Evolutionary conservation across 2,888 invertebrate species (phyloP), one percentile per base, ranked within the genome.

Genomic region (Lasioglossum malachurum): DNA sequence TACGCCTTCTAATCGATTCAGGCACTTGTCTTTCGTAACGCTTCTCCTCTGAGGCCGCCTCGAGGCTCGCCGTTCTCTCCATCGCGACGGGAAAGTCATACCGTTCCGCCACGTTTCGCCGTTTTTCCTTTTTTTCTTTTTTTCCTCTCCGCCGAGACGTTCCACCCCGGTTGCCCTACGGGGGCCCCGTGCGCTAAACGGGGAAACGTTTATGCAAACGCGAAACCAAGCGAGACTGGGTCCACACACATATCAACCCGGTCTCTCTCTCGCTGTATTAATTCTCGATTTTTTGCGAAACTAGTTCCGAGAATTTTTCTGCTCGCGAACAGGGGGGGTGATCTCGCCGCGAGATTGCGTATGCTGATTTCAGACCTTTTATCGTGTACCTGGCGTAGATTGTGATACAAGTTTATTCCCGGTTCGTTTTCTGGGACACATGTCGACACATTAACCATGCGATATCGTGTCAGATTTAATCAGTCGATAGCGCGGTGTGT

Each of bases 1-100:
- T 94, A 94, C 94, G 94, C 94, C 94, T 94, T 93, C 94, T 94
- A 94, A 93, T 94, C 93, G 91, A 92, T 87, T 87, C 87, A 89
- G 87, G 89, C 89, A 90, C 89, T 93, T 90, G 91, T 87, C 87
- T 89, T 89, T 91, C 88, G 88, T 72, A 87, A 88, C 80, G 78
- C 75, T 87, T 80, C 83, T 83, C 83, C 75, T 64, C 84, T 67
- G 41, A 27, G 49, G 75, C 84, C 78, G 35, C 27, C 84, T 44
- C 27, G n/a, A 64, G 16, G 27, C 38, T 53, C 5, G 67, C 41
- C 27, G 41, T 38, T 38, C 31, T 67, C 74, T 75, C 53, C 44
- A n/a, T 44, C 67, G 16, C 71, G 60, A 16, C 75, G 49, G 79
- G 64, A 79, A 84, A 84, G 64, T 80, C 75, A 31, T 57, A 44